Percentiles rank a stretch among this genome's conserved stretches.
These are phyloP conservation scores for Sympetrum striolatum DNA, from an alignment of 2,888 invertebrate species.

Conservation along the genomic window DNA sequence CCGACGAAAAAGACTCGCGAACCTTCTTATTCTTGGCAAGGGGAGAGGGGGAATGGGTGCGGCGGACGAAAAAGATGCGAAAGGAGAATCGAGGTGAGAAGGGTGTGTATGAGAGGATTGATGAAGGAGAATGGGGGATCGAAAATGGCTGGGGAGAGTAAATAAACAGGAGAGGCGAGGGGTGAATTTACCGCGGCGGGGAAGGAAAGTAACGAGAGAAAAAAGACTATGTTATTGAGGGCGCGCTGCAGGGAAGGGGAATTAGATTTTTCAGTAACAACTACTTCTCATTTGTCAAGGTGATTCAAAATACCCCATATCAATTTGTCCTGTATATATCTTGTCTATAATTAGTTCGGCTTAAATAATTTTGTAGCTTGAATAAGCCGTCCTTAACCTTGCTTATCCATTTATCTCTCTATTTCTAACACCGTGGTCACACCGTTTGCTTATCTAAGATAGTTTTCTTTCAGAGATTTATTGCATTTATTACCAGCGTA, in stretches of 20 bases:
- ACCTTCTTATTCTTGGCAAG: conserved; percentile 35
- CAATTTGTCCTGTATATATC: too few species aligned
- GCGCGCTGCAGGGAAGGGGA: neutral
- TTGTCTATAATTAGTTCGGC: too few species aligned
- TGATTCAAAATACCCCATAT: too few species aligned
- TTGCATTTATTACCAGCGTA: too few species aligned
- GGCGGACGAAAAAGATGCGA: neutral
- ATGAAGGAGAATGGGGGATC: neutral
- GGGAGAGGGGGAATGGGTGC: neutral
- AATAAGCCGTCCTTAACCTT: too few species aligned
- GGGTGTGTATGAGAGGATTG: neutral
- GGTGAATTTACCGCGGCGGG: neutral
- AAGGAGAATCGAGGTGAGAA: neutral
- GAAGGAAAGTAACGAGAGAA: neutral
- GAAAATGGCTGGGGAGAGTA: neutral
- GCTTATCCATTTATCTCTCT: too few species aligned
- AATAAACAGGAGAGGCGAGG: neutral
- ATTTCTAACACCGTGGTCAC: too few species aligned
- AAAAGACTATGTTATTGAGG: neutral
- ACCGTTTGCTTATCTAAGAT: too few species aligned
- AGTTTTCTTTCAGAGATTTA: too few species aligned
- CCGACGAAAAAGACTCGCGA: conserved; percentile 10
- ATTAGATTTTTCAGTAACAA: too few species aligned
- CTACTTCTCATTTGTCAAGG: too few species aligned
- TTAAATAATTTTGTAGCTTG: too few species aligned